Evolutionary conservation across 37 sponge, comb jelly and placozoan genomes (phyloP).

Genomic region (Aplysina aerophoba): DNA sequence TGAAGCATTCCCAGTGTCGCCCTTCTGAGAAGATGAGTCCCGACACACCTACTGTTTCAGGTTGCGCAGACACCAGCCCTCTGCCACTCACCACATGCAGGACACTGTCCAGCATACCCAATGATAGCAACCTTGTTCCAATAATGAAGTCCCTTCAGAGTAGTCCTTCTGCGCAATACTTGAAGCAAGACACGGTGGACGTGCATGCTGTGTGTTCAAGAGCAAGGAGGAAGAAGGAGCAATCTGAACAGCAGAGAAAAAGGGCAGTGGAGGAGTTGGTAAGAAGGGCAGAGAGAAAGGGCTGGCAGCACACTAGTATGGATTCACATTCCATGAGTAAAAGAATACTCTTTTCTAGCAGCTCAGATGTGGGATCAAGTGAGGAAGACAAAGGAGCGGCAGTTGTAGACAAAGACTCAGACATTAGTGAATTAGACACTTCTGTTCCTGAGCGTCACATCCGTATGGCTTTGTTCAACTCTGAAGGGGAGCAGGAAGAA

Average conservation of each 20-base stretch:
- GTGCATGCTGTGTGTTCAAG: too few relatives aligned
- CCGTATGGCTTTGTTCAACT: background rate
- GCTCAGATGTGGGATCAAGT: background rate
- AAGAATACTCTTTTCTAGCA: conserved; percentile 2
- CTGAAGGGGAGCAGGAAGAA: background rate
- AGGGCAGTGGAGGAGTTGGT: background rate
- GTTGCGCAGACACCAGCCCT: too few relatives aligned
- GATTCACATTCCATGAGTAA: background rate
- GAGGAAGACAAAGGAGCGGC: background rate
- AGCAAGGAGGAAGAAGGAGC: background rate
- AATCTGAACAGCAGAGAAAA: conserved; percentile 24
- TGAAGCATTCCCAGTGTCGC: too few relatives aligned
- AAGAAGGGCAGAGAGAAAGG: background rate
- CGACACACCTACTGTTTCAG: too few relatives aligned
- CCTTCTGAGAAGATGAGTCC: too few relatives aligned
- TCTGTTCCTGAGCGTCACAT: background rate
- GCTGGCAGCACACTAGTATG: background rate
- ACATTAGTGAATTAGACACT: background rate
- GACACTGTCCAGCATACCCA: background rate
- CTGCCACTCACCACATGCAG: too few relatives aligned
- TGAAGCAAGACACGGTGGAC: too few relatives aligned
- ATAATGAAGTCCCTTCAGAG: background rate
- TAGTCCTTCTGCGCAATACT: too few relatives aligned
- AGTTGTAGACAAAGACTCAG: too few relatives aligned
- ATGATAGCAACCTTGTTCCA: background rate